A percentile compares a stretch with the other conserved stretches of the same genome.
Evolutionary conservation across 2,888 invertebrate genomes (phyloP).

Genomic region (Balanococcus diminutus): DNA sequence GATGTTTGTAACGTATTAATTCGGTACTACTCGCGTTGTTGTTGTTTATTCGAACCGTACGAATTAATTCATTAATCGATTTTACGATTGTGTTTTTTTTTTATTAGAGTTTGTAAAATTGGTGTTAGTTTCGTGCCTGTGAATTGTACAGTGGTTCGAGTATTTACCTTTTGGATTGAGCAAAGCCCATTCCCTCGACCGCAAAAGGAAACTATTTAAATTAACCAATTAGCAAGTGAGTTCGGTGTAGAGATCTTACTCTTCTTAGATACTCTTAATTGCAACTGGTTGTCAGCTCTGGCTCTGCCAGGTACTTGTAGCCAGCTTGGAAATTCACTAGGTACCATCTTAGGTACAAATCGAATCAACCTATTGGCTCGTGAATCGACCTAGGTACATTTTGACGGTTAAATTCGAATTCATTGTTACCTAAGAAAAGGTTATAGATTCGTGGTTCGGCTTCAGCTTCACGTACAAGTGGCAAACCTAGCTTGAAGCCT

Average conservation of each 20-base stretch:
- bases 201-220: not conserved
- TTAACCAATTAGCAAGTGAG: conserved; percentile 31
- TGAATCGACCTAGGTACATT: not conserved
- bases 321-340: not conserved
- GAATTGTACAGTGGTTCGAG: not conserved
- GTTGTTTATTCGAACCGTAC: not conserved
- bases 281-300: not conserved
- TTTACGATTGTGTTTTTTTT: too few species aligned
- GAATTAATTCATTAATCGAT: not conserved
- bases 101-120: too few species aligned
- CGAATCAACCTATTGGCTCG: not conserved
- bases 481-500: not conserved
- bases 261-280: not conserved
- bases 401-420: not conserved
- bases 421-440: not conserved
- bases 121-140: not conserved
- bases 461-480: not conserved
- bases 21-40: not conserved
- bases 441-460: not conserved
- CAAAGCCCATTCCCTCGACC: not conserved
- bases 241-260: not conserved
- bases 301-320: not conserved
- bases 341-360: not conserved
- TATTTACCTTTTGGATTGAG: not conserved
- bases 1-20: not conserved